These are phyloP conservation scores for Lacanobia oleracea DNA, from an alignment of 2,888 invertebrate genomes.

Conservation along the genomic window DNA sequence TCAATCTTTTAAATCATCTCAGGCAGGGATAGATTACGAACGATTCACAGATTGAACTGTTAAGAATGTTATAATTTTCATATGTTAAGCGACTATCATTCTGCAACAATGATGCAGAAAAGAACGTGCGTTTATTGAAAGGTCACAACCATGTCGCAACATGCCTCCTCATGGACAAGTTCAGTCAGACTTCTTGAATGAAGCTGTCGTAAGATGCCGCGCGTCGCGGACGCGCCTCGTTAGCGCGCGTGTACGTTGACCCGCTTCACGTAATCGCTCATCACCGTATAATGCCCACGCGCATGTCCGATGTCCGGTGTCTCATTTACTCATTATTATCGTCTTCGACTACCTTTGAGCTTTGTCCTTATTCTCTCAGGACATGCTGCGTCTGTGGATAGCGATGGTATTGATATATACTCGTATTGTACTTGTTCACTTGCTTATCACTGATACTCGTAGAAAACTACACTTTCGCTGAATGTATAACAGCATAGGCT, in stretches of 20 bases:
- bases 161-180: neutral
- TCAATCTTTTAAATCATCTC: neutral
- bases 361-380: neutral
- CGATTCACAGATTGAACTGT: neutral
- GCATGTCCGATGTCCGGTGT: conserved; percentile 28
- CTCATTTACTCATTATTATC: conserved; percentile 1
- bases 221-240: conserved; percentile 45
- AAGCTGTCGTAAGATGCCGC: conserved; percentile 6
- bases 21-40: no score
- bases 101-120: neutral
- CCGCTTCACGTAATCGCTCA: conserved; percentile 26
- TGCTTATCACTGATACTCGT: no score
- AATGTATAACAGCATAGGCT: no score
- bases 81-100: conserved; percentile 3
- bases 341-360: conserved; percentile 2
- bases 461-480: neutral
- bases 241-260: conserved; percentile 43
- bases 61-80: neutral
- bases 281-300: conserved; percentile 32
- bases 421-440: neutral
- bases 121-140: neutral
- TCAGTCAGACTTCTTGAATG: conserved; percentile 16
- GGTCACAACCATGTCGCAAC: neutral
- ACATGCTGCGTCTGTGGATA: neutral
- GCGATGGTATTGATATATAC: no score